These are phyloP conservation scores for Dione juno DNA, from an alignment of 2,888 invertebrate genomes.

Conservation along the genomic window DNA sequence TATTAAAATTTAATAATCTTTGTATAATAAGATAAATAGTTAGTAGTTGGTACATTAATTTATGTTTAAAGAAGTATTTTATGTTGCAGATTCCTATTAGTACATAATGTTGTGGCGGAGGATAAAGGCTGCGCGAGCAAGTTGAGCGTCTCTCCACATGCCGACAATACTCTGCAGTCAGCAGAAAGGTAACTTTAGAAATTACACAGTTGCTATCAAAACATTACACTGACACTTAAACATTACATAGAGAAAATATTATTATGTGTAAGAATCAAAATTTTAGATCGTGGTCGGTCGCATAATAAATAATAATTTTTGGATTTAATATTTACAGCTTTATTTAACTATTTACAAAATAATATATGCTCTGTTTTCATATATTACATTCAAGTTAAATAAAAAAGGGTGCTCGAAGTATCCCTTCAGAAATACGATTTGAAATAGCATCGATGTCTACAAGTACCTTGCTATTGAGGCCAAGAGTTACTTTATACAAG, in stretches of 20 bases:
- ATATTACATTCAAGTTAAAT: neutral
- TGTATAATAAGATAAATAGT: no score
- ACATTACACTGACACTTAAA: neutral
- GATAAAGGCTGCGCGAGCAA: constrained; percentile 55
- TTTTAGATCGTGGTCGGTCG: constrained; percentile 1
- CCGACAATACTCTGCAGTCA: constrained; percentile 75
- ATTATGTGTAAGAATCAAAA: constrained; percentile 1
- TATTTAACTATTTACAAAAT: constrained; percentile 4
- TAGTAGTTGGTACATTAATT: no score
- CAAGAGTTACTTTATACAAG: constrained; percentile 22
- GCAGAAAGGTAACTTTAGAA: constrained; percentile 68
- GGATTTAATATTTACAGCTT: no score
- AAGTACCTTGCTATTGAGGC: constrained; percentile 15
- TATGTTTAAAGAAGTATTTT: no score
- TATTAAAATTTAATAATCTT: no score
- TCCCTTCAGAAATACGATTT: constrained; percentile 21
- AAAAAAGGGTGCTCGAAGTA: neutral
- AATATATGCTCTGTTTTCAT: neutral
- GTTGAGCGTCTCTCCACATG: constrained; percentile 75
- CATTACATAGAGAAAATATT: neutral
- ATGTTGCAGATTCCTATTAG: constrained; percentile 40
- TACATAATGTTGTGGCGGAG: constrained; percentile 62
- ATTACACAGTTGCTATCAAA: neutral
- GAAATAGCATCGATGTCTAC: constrained; percentile 18
- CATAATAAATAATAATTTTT: no score